A percentile compares a stretch with the other conserved stretches of the same genome.
Conservation (phyloP, 2,888 invertebrate species). For the Philereme transversata region DNA sequence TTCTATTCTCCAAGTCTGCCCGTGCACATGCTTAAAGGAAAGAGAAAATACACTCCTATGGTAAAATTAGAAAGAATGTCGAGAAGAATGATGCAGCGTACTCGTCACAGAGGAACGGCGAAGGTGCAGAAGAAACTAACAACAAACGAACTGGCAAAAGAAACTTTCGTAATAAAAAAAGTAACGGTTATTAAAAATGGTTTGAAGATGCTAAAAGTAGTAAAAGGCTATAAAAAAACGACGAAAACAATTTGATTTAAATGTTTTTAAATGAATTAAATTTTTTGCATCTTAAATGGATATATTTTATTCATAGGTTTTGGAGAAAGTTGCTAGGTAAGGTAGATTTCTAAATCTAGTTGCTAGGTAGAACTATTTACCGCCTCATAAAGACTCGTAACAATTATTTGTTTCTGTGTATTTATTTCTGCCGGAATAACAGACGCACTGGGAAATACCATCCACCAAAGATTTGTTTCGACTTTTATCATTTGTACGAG, state of each 20-base stretch:
- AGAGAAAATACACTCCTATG: constrained; percentile 47
- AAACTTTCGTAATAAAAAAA: constrained; percentile 44
- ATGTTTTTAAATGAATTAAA: constrained; percentile 46
- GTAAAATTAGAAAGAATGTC: not conserved
- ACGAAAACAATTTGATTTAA: constrained; percentile 39
- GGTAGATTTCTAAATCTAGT: no score
- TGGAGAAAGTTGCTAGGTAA: no score
- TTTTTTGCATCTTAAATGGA: not conserved
- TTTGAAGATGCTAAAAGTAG: constrained; percentile 45
- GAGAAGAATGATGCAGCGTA: constrained; percentile 8
- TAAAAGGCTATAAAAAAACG: constrained; percentile 43
- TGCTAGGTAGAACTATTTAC: no score
- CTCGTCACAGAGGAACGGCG: not conserved
- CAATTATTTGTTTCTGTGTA: no score
- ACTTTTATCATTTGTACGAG: no score
- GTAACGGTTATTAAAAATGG: constrained; percentile 49
- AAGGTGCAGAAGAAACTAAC: constrained; percentile 5
- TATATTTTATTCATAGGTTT: no score
- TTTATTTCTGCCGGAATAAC: no score
- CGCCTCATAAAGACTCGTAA: no score
- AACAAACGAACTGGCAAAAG: constrained; percentile 19
- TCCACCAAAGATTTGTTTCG: no score
- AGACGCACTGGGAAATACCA: no score
- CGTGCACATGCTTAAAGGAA: constrained; percentile 43
- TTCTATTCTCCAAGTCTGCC: constrained; percentile 32